Conservation (phyloP, 1,140 invertebrate species). For the Orius insidiosus region DNA sequence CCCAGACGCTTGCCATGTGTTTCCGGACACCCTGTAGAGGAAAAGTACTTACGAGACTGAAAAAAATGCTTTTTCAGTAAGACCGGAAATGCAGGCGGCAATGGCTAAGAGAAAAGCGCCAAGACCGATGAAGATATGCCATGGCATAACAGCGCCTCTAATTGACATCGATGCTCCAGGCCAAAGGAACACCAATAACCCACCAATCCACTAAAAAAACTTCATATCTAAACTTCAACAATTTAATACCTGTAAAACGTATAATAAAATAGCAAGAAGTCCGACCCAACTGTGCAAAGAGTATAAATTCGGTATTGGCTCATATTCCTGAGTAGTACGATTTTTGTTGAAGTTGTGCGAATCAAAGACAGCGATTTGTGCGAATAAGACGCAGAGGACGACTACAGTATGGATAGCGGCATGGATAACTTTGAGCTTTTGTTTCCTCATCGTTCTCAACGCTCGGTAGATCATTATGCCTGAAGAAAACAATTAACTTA, state of each 20-base stretch:
- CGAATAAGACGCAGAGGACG: constrained; percentile 50
- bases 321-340: not conserved
- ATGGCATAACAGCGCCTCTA: constrained; percentile 49
- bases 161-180: constrained; percentile 44
- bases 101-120: constrained; percentile 54
- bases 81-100: constrained; percentile 52
- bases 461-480: constrained; percentile 70
- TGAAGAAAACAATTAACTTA: constrained; percentile 28
- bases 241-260: constrained; percentile 54
- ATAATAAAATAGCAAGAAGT: constrained; percentile 52
- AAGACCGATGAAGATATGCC: constrained; percentile 67
- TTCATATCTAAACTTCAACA: no score
- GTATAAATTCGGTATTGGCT: constrained; percentile 62
- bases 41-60: constrained; percentile 30
- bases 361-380: constrained; percentile 62
- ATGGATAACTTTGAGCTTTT: constrained; percentile 60
- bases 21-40: no score
- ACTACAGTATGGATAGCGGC: constrained; percentile 42
- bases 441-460: constrained; percentile 55
- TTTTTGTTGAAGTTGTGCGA: constrained; percentile 47
- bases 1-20: no score
- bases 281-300: constrained; percentile 77
- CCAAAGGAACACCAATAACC: constrained; percentile 56
- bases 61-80: constrained; percentile 71
- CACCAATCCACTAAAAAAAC: constrained; percentile 50